Evolutionary conservation across 2,797 vertebrate species (phyloP), one percentile per base, ranked within the genome.

Genomic region (Sciurus carolinensis): DNA sequence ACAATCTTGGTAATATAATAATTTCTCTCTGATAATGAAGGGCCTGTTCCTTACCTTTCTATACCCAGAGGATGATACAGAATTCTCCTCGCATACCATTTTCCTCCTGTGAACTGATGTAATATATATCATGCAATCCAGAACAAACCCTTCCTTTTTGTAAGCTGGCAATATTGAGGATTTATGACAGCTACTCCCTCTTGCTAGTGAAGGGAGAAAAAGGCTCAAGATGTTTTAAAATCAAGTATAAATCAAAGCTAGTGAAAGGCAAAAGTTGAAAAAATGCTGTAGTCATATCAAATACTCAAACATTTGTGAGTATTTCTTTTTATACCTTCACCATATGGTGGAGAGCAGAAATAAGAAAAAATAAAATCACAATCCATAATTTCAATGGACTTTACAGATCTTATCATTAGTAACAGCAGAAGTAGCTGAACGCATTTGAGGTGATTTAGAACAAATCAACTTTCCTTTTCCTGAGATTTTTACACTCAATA

Each of bases 181-280:
- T 96, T 96, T 95, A 97, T 84, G 52, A 12, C 13, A 77, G 18
- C 33, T 62, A 71, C 67, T 94, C 26, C 26, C 28, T 96, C 28
- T n/a, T 17, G 10, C 67, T 90, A 90, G 85, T 83, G 20, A 95
- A 20, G 22, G 30, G 81, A 95, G 73, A 95, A 72, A 83, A 72
- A 66, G 72, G 90, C 52, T 95, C n/a, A 77, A 75, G 80, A 17
- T 86, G 64, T 75, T 92, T 95, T 93, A 94, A 96, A 96, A 87
- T 42, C 2, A 7, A 66, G 59, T 88, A 90, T 96, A 96, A 96
- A 97, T 98, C 94, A 96, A 96, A 86, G 36, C 50, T 90, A 28
- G 59, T 92, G 90, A 96, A 96, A 92, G 36, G 52, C 9, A 95
- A 95, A 71, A 62, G 47, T 71, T 59, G 85, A 92, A 94, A 71